These are phyloP conservation scores for Solea senegalensis DNA, from an alignment of 2,113 vertebrate genomes.

Conservation along the genomic window DNA sequence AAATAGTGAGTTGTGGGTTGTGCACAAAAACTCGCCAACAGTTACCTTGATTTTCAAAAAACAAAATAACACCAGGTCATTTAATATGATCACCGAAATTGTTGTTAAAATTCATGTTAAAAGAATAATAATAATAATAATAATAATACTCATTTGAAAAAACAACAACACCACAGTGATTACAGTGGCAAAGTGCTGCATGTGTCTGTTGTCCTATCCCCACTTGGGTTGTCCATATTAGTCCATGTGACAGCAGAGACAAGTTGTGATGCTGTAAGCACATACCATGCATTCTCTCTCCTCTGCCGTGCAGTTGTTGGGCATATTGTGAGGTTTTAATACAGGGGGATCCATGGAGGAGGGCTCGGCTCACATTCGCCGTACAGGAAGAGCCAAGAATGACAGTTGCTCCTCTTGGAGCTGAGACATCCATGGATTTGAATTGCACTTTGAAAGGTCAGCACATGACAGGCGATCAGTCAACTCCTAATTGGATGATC, in stretches of 20 bases:
- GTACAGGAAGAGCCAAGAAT: conserved; percentile 84
- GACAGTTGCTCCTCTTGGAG: conserved; percentile 89
- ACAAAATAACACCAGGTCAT: conserved; percentile 1
- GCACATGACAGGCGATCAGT: conserved; percentile 68
- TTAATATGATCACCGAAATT: not conserved
- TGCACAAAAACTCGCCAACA: not conserved
- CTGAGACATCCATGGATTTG: conserved; percentile 83
- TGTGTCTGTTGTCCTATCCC: conserved; percentile 47
- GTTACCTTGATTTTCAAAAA: not conserved
- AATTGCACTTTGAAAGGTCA: conserved; percentile 78
- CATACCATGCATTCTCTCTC: conserved; percentile 88
- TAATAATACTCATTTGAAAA: no score
- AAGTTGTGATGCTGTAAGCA: conserved; percentile 82
- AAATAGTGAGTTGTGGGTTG: no score
- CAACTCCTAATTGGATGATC: conserved; percentile 63
- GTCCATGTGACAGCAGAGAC: conserved; percentile 58
- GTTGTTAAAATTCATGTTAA: not conserved
- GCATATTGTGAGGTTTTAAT: conserved; percentile 88
- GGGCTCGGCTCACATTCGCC: conserved; percentile 82
- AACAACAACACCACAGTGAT: not conserved
- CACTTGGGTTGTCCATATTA: conserved; percentile 67
- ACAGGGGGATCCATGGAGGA: conserved; percentile 57
- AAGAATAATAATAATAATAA: conserved; percentile 2
- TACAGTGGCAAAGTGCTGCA: conserved; percentile 23
- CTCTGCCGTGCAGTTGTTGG: conserved; percentile 89